phyloP scores from a whole-genome alignment of 2,888 invertebrate genomes.

The Steinernema hermaphroditum region DNA sequence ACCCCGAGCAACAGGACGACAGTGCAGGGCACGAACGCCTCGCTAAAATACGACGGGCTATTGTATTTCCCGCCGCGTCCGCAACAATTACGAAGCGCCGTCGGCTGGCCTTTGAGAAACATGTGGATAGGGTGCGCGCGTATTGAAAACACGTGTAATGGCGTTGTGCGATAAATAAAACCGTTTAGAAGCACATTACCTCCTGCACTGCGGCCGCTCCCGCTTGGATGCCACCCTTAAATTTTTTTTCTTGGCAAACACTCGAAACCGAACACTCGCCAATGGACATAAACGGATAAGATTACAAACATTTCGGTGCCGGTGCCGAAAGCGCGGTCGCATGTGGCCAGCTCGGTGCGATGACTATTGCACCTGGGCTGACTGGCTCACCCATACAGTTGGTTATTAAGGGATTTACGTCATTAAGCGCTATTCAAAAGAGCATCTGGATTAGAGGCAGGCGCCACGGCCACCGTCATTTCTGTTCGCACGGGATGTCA shows the following conservation, averaged over 20 bases:
- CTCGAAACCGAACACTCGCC: background rate
- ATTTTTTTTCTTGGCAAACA: background rate
- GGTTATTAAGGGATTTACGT: too few species aligned
- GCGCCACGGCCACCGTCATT: too few species aligned
- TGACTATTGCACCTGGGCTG: too few species aligned
- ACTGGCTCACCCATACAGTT: too few species aligned
- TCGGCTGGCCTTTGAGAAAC: background rate
- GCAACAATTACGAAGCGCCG: background rate
- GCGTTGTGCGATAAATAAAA: background rate
- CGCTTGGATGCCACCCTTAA: too few species aligned
- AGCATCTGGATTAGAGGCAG: too few species aligned
- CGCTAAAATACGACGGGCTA: constrained; percentile 12
- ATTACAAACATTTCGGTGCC: constrained; percentile 5
- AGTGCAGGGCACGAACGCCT: too few species aligned
- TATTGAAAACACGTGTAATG: constrained; percentile 18
- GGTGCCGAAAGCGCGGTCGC: too few species aligned
- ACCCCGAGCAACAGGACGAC: too few species aligned
- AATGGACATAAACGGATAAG: constrained; percentile 4
- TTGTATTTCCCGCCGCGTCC: background rate
- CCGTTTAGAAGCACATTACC: constrained; percentile 10
- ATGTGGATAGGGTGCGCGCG: background rate
- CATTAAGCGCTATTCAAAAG: too few species aligned
- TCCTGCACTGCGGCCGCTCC: background rate
- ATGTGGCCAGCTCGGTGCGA: too few species aligned
- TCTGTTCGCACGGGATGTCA: too few species aligned